phyloP scores from a whole-genome alignment of 2,888 invertebrate genomes.

The Orchesellides sinensis region DNA sequence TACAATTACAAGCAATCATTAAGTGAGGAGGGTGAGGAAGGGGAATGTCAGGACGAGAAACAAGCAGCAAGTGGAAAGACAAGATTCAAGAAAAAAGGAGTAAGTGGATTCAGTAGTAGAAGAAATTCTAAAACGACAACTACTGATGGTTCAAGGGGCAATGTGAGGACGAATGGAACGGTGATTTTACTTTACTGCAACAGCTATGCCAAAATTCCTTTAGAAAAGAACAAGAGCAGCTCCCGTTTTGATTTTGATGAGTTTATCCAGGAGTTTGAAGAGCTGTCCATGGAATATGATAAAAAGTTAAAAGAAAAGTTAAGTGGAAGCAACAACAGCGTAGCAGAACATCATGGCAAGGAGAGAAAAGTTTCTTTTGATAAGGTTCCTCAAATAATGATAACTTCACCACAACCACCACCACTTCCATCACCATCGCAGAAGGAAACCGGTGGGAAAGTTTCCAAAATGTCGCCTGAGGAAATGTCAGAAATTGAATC shows the following conservation, averaged over 20 bases:
- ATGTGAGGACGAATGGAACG: constrained; percentile 55
- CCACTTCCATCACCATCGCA: background rate
- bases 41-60: background rate
- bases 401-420: background rate
- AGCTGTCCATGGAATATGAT: constrained; percentile 44
- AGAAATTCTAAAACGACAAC: background rate
- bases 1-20: background rate
- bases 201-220: constrained; percentile 64
- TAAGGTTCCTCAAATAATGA: background rate
- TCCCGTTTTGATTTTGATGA: constrained; percentile 69
- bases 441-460: too few species aligned
- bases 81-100: too few species aligned
- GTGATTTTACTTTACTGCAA: constrained; percentile 72
- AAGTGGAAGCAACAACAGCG: background rate
- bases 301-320: constrained; percentile 25
- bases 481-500: constrained; percentile 62
- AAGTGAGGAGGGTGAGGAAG: background rate
- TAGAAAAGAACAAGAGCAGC: constrained; percentile 60
- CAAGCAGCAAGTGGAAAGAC: background rate
- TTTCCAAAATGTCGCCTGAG: constrained; percentile 35
- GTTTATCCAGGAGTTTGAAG: constrained; percentile 69
- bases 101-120: too few species aligned
- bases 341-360: background rate
- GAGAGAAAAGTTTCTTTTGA: too few species aligned
- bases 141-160: background rate